Conservation (phyloP, 1,140 invertebrate species). For the Aphidius ervi region DNA sequence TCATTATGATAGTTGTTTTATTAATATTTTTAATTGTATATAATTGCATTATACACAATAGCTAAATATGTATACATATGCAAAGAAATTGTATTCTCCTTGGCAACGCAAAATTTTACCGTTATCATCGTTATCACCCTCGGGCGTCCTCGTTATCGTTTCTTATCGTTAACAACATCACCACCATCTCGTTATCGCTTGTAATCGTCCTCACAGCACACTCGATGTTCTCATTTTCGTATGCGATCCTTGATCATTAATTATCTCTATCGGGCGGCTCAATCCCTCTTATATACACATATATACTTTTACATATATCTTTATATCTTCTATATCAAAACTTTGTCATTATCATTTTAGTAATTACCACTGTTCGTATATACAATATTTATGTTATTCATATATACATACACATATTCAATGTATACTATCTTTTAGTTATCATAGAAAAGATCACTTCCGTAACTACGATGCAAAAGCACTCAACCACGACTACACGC, state of each 20-base stretch:
- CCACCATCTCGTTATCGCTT: slow-evolving; percentile 45
- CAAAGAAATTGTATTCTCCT: slow-evolving; percentile 15
- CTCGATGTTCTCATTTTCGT: slow-evolving; percentile 46
- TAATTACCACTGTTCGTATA: slow-evolving; percentile 39
- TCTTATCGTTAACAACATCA: slow-evolving; percentile 51
- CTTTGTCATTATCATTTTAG: slow-evolving; percentile 48
- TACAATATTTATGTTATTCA: background rate
- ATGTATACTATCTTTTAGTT: slow-evolving; percentile 42
- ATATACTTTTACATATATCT: background rate
- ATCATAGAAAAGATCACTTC: slow-evolving; percentile 15
- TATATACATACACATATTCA: slow-evolving; percentile 29
- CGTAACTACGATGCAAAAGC: slow-evolving; percentile 9
- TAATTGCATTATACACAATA: too few relatives aligned
- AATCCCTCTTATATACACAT: slow-evolving; percentile 31
- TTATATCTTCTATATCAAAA: slow-evolving; percentile 8
- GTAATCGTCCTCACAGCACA: slow-evolving; percentile 39
- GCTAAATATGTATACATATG: too few relatives aligned
- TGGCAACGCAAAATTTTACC: slow-evolving; percentile 28
- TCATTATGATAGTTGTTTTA: too few relatives aligned
- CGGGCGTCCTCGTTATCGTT: slow-evolving; percentile 47
- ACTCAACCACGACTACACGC: background rate
- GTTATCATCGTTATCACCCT: slow-evolving; percentile 46
- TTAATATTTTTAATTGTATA: too few relatives aligned
- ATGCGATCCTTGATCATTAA: slow-evolving; percentile 48
- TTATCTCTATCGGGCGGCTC: slow-evolving; percentile 44